Base-by-base conservation (phyloP, 2,888 invertebrate species). In the Noctua pronuba region DNA sequence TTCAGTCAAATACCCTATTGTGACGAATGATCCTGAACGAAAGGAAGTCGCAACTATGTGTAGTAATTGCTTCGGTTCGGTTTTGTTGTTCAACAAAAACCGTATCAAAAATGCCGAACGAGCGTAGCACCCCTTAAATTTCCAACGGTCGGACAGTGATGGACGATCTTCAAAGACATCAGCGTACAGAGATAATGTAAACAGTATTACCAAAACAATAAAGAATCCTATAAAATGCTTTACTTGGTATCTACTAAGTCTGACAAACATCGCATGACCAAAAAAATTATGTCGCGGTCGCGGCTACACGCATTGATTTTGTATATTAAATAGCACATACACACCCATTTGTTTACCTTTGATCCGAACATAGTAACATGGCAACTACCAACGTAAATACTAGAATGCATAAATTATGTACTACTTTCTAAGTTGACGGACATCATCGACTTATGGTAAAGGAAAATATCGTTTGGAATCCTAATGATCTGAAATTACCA, bases 381-480 rank as follows among this genome's bases (percentile, higher is more conserved):
- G 24, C 46, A 35, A 79, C 81, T 58, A 49, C 16, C 16, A 65
- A 73, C 46, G 41, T 52, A n/a, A 49, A 35, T 58, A 58, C 46
- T 49, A 41, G 41, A 75, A 79, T 41, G 75, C 65, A 79, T 74
- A 49, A 74, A 58, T 82, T 58, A 65, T 65, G 21, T 81, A 82
- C 75, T 82, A 79, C 65, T 79, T 79, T 79, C 75, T 66, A 75
- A 75, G 66, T 79, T 60, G 65, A 79, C 11, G 49, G 49, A 82
- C 75, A 75, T 44, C 49, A 66, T n/a, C 75, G 28, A 82, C 24
- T 52, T 75, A 82, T 82, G 58, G 79, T 28, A 46, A 82, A 38
- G 64, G 69, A 41, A 68, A 76, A 69, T 83, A 49, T 44, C 49
- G 65, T 58, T 49, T 66, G 21, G 75, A 75, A 49, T 79, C 58